Percentiles rank a stretch among this genome's conserved stretches.
phyloP scores from a whole-genome alignment of 1,140 invertebrate genomes.

The Camponotus floridanus region DNA sequence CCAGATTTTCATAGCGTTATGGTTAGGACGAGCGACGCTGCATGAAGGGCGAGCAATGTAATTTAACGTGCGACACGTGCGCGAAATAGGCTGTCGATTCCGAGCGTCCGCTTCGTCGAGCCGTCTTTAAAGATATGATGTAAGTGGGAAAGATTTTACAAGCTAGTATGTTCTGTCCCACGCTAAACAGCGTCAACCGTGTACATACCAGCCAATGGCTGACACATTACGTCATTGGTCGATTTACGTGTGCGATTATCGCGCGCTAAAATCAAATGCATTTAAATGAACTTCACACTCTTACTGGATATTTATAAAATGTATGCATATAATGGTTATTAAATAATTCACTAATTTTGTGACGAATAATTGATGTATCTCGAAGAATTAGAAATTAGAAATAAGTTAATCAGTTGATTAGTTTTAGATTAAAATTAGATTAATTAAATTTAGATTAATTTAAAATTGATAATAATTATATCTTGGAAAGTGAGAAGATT shows the following conservation, averaged over 20 bases:
- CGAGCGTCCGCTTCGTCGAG: slow-evolving; percentile 31
- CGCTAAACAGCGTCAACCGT: slow-evolving; percentile 28
- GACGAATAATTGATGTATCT: not conserved
- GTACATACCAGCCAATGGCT: not conserved
- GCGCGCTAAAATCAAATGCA: slow-evolving; percentile 31
- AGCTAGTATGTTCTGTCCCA: slow-evolving; percentile 19
- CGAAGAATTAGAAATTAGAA: too few relatives aligned
- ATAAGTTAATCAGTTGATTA: not conserved
- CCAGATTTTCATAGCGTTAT: slow-evolving; percentile 90
- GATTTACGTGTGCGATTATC: not conserved
- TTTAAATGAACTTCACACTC: not conserved
- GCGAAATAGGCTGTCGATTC: slow-evolving; percentile 32
- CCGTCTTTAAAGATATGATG: slow-evolving; percentile 61
- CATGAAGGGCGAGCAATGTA: slow-evolving; percentile 56
- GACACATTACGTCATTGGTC: slow-evolving; percentile 29
- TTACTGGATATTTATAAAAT: not conserved
- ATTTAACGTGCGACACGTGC: slow-evolving; percentile 65
- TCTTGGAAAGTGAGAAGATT: not conserved
- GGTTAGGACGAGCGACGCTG: slow-evolving; percentile 25
- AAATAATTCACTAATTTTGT: not conserved
- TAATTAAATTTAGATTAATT: not conserved
- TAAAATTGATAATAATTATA: not conserved
- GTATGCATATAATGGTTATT: not conserved
- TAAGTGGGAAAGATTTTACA: slow-evolving; percentile 57
- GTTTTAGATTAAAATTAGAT: not conserved